These are phyloP conservation scores for Nothocercus nigrocapillus DNA, from an alignment of 2,113 vertebrate species.

Conservation along the genomic window DNA sequence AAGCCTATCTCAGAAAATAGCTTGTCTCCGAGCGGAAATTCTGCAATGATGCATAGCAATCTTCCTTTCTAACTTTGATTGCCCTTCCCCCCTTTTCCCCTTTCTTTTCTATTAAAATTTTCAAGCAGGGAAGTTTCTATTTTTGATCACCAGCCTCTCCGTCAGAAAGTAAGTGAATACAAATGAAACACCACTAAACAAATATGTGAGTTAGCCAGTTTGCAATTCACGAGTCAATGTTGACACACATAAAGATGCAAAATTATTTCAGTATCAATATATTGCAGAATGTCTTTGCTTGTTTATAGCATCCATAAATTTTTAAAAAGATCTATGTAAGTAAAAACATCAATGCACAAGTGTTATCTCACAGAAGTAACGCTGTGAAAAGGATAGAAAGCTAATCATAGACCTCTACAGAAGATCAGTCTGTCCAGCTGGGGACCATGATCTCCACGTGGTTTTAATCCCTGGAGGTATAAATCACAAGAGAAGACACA, in stretches of 20 bases:
- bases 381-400: neutral
- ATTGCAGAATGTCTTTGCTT: neutral
- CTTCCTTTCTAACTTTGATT: neutral
- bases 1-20: neutral
- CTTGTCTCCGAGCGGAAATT: neutral
- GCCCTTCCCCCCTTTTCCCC: too few relatives aligned
- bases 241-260: constrained; percentile 1
- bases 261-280: neutral
- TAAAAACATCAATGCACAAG: neutral
- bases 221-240: neutral
- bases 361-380: neutral
- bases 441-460: neutral
- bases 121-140: neutral
- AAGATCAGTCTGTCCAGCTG: neutral
- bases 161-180: neutral
- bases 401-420: neutral
- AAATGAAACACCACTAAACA: neutral
- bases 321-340: neutral
- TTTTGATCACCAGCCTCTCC: neutral
- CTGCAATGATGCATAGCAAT: neutral
- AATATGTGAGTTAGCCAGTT: neutral
- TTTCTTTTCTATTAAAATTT: neutral
- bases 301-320: neutral
- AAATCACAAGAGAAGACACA: neutral
- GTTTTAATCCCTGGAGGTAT: neutral